Evolutionary conservation across 1,140 invertebrate species (phyloP).

Genomic region (Drosophila suzukii): DNA sequence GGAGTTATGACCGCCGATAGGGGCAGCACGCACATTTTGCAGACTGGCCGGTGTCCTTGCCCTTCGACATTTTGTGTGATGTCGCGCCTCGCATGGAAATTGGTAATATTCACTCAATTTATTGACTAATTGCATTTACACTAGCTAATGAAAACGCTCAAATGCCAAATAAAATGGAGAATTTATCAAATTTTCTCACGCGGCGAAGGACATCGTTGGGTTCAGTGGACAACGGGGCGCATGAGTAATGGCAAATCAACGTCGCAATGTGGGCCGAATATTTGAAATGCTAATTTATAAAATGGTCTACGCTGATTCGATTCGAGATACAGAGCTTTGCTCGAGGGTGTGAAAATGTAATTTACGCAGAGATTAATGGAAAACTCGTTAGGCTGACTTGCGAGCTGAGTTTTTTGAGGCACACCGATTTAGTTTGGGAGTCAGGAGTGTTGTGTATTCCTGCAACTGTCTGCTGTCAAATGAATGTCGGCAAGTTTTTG

Average conservation of each 20-base stretch:
- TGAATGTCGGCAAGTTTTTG: conserved; percentile 32
- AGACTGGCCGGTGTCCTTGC: conserved; percentile 29
- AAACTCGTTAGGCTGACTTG: conserved; percentile 24
- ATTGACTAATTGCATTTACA: conserved; percentile 78
- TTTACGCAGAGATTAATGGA: conserved; percentile 45
- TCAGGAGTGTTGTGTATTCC: conserved; percentile 4
- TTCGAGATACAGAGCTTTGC: conserved; percentile 6
- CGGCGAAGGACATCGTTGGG: conserved; percentile 2
- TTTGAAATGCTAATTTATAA: conserved; percentile 64
- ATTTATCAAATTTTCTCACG: conserved; percentile 69
- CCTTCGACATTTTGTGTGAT: conserved; percentile 6
- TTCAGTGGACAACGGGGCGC: conserved; percentile 13
- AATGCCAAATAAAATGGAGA: conserved; percentile 75
- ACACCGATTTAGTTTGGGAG: conserved; percentile 12
- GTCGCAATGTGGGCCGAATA: conserved; percentile 31
- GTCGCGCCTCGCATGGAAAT: conserved; percentile 57
- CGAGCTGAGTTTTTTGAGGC: neutral
- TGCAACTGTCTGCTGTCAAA: conserved; percentile 28
- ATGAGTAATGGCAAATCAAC: conserved; percentile 68
- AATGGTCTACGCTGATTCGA: conserved; percentile 40
- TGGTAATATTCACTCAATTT: conserved; percentile 78
- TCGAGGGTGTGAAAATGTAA: conserved; percentile 43
- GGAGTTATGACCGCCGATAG: conserved; percentile 69
- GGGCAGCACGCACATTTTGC: conserved; percentile 38
- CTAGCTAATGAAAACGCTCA: conserved; percentile 66